Conservation (phyloP, 2,113 vertebrate genomes). For the Chaetops frenatus region DNA sequence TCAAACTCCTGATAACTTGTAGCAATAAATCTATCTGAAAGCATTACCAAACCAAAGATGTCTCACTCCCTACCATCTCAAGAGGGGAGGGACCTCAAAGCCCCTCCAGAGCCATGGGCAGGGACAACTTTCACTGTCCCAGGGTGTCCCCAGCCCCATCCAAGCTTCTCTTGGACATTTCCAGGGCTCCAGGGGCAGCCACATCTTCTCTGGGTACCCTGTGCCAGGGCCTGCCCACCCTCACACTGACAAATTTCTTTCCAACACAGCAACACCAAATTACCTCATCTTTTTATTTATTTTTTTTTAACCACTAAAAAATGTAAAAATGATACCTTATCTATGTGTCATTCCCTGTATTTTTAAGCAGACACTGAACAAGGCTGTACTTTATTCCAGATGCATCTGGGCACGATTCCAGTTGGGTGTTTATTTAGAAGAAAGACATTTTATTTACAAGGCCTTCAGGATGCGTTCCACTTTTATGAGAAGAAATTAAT, state of each 20-base stretch:
- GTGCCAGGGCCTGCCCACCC: neutral
- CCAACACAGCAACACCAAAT: neutral
- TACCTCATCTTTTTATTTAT: too few relatives aligned
- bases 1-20: too few relatives aligned
- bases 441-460: neutral
- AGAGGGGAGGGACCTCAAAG: neutral
- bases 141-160: neutral
- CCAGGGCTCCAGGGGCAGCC: neutral
- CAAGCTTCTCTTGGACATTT: neutral
- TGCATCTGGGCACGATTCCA: neutral
- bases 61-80: too few relatives aligned
- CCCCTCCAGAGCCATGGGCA: fast-evolving
- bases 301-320: neutral
- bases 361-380: neutral
- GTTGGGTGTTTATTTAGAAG: neutral
- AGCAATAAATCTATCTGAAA: too few relatives aligned
- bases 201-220: neutral
- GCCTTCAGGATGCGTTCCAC: neutral
- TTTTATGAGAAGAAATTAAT: neutral
- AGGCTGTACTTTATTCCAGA: neutral
- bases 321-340: fast-evolving
- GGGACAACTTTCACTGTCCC: neutral
- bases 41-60: too few relatives aligned
- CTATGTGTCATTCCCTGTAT: too few relatives aligned
- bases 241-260: neutral